Base-by-base conservation (phyloP, 2,113 vertebrate genomes). In the Chloropsis hardwickii region DNA sequence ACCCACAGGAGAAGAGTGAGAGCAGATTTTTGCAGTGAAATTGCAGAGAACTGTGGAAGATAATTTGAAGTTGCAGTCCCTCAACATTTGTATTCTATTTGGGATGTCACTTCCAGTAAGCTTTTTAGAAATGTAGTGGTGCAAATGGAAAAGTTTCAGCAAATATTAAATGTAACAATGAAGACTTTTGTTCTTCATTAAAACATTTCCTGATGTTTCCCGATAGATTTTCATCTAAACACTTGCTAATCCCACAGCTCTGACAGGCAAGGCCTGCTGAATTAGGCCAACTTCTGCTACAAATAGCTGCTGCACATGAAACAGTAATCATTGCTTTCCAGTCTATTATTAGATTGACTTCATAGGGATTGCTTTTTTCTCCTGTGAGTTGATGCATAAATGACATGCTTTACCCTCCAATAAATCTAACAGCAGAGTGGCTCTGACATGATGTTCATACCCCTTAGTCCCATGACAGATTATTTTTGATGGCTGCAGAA, bases 311-410 rank as follows among this genome's bases (percentile, higher is more conserved):
- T 97, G 95, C 97, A 96, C 97, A 97, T 97, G 96, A 98, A 98
- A 97, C 47, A 78, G 97, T 98, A 98, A 98, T 98, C 98, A 97
- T 97, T 97, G 96, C 95, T 97, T 98, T 97, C 95, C 95, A 98
- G 94, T 97, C 97, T 98, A 97, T 98, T 98, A 98, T 98, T 98
- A 98, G 97, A 98, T 98, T 98, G 98, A 98, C 97, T 98, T 98
- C 97, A 94, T 94, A 97, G 96, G 96, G 96, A 97, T 97, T 98
- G 97, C 95, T 96, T 98, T 97, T 98, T 97, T 97, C 96, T 98
- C 97, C 92, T 97, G 97, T 98, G 98, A 97, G 88, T 97, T 98
- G 97, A 98, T 97, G 97, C 97, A 98, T 97, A 98, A 98, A 98
- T 97, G 97, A 98, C 98, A 97, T 96, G 96, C 95, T 98, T 98